Evolutionary conservation across 2,888 invertebrate genomes (phyloP).

Genomic region (Capitulum mitella): DNA sequence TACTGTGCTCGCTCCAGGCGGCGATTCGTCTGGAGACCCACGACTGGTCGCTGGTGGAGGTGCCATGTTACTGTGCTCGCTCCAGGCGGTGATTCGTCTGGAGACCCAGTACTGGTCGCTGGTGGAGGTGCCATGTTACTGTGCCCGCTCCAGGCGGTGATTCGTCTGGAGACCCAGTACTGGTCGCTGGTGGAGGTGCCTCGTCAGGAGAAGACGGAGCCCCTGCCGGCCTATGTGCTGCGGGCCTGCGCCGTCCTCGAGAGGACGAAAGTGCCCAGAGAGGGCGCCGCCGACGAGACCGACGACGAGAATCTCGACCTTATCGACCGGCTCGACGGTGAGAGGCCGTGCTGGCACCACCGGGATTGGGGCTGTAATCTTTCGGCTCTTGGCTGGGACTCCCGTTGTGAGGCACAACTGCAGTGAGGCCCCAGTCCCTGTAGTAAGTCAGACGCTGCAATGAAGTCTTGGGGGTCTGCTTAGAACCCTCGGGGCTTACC

Average conservation of each 20-base stretch:
- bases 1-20: too few relatives aligned
- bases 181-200: conserved; percentile 92
- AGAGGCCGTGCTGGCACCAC: too few relatives aligned
- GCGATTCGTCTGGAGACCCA: conserved; percentile 90
- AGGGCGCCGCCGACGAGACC: conserved; percentile 64
- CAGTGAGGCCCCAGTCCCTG: too few relatives aligned
- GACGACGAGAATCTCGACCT: conserved; percentile 65
- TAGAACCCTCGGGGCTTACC: too few relatives aligned
- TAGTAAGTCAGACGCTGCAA: too few relatives aligned
- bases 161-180: conserved; percentile 82
- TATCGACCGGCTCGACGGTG: conserved; percentile 56
- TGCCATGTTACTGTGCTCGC: conserved; percentile 54
- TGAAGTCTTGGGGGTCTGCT: too few relatives aligned
- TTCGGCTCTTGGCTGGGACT: too few relatives aligned
- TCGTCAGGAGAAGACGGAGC: conserved; percentile 87
- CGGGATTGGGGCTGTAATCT: too few relatives aligned
- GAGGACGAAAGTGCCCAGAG: conserved; percentile 69
- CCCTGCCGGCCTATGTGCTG: conserved; percentile 75
- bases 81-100: conserved; percentile 76
- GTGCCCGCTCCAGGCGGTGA: conserved; percentile 61
- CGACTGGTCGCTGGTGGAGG: conserved; percentile 89
- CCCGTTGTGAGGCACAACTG: too few relatives aligned
- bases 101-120: conserved; percentile 91
- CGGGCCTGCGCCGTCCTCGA: conserved; percentile 87
- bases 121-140: conserved; percentile 72